Conservation (phyloP, 2,113 vertebrate genomes). For the Apodemus sylvaticus region DNA sequence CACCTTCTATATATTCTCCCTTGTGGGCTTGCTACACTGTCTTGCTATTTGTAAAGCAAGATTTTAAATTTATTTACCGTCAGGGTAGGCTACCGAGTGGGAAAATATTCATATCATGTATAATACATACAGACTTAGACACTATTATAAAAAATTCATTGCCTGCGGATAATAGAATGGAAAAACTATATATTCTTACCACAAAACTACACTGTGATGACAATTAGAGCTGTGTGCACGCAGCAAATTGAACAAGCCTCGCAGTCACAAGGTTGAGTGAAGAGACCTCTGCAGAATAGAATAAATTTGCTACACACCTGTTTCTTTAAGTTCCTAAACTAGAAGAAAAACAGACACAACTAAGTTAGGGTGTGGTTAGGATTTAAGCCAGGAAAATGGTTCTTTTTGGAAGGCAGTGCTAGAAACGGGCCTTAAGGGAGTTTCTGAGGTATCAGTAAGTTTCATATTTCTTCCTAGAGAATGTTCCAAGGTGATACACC, state of each 20-base stretch:
- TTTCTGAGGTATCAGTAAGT: not conserved
- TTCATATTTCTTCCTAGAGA: not conserved
- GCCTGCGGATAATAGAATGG: not conserved
- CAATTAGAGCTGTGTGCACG: rapidly evolving
- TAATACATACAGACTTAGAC: not conserved
- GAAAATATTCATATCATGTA: not conserved
- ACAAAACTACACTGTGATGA: not conserved
- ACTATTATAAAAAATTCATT: not conserved
- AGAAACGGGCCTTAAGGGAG: rapidly evolving
- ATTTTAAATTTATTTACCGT: not conserved
- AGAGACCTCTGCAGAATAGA: not conserved
- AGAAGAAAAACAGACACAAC: not conserved
- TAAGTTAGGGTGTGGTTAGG: not conserved
- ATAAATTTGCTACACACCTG: not conserved
- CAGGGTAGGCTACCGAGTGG: not conserved
- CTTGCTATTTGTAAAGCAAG: slow-evolving; percentile 9
- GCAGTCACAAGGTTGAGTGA: not conserved
- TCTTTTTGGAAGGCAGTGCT: not conserved
- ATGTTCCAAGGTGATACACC: not conserved
- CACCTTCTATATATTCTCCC: not conserved
- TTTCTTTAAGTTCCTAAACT: not conserved
- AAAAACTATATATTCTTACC: not conserved
- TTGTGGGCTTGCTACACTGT: not conserved
- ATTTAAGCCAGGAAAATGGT: not conserved
- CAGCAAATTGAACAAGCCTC: not conserved